phyloP scores from a whole-genome alignment of 2,797 vertebrate species.

The Falco novaeseelandiae region DNA sequence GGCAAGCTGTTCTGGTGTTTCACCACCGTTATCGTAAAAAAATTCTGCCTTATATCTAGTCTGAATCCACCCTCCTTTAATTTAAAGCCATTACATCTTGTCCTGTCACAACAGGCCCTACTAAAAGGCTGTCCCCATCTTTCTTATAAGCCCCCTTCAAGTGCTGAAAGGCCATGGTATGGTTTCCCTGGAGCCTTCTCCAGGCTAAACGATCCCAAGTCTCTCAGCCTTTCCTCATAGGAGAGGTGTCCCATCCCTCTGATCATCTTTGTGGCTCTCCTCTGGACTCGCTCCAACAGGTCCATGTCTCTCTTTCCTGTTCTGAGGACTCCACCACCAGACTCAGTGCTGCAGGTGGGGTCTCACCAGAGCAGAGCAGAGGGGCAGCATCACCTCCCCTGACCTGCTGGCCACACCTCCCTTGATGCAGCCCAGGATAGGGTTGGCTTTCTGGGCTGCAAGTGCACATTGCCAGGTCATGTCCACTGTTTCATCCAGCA shows the following conservation, averaged over 20 bases:
- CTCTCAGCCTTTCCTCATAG: background rate
- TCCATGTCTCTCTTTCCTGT: fast-evolving
- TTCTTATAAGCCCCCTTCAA: background rate
- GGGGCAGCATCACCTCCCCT: no score
- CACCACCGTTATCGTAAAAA: background rate
- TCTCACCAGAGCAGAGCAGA: no score
- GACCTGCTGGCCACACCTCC: no score
- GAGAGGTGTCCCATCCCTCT: background rate
- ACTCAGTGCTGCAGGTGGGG: no score
- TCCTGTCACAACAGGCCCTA: no score
- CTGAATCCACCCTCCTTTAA: background rate
- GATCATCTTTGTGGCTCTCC: background rate
- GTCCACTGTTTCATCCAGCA: no score
- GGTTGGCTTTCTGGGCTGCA: no score
- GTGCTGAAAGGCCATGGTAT: background rate
- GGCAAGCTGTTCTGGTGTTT: background rate
- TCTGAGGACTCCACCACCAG: background rate
- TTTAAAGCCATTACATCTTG: background rate
- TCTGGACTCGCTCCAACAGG: fast-evolving
- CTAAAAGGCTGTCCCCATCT: background rate
- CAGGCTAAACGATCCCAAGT: background rate
- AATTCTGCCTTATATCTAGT: background rate
- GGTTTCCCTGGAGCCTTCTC: background rate
- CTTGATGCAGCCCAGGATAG: no score
- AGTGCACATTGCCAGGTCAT: no score